These are phyloP conservation scores for Rhopalosiphum padi DNA, from an alignment of 1,140 invertebrate genomes.

Conservation along the genomic window DNA sequence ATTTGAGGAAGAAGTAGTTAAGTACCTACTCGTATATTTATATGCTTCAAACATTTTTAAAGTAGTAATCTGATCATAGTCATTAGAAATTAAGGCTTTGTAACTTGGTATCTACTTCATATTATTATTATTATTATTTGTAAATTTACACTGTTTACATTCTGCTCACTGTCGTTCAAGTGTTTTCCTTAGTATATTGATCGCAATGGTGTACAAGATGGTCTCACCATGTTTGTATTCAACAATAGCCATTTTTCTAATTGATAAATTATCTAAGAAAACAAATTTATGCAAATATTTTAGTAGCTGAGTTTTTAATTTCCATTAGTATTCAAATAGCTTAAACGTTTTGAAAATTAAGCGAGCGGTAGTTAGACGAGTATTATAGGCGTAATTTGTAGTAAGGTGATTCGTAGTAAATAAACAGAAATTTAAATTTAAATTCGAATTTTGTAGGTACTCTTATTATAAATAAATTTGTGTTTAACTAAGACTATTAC, in stretches of 20 bases:
- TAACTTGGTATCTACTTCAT: not conserved
- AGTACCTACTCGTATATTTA: not conserved
- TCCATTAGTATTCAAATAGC: not conserved
- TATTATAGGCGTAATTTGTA: too few relatives aligned
- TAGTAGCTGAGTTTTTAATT: not conserved
- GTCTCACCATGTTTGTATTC: not conserved
- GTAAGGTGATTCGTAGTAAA: too few relatives aligned
- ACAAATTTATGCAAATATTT: not conserved
- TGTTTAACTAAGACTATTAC: too few relatives aligned
- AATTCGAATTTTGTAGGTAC: too few relatives aligned
- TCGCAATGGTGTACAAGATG: not conserved
- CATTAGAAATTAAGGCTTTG: not conserved
- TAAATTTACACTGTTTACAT: too few relatives aligned
- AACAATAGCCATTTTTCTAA: not conserved
- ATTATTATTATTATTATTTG: not conserved
- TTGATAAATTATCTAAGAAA: not conserved
- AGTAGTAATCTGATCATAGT: not conserved
- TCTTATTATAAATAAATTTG: too few relatives aligned
- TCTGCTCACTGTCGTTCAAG: too few relatives aligned
- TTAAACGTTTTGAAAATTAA: not conserved
- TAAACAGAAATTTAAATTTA: too few relatives aligned
- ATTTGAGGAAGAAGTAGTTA: not conserved
- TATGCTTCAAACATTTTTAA: not conserved
- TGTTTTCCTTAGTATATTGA: too few relatives aligned
- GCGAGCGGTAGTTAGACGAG: too few relatives aligned